Evolutionary conservation across 2,113 vertebrate genomes (phyloP).

Genomic region (Colaptes auratus): DNA sequence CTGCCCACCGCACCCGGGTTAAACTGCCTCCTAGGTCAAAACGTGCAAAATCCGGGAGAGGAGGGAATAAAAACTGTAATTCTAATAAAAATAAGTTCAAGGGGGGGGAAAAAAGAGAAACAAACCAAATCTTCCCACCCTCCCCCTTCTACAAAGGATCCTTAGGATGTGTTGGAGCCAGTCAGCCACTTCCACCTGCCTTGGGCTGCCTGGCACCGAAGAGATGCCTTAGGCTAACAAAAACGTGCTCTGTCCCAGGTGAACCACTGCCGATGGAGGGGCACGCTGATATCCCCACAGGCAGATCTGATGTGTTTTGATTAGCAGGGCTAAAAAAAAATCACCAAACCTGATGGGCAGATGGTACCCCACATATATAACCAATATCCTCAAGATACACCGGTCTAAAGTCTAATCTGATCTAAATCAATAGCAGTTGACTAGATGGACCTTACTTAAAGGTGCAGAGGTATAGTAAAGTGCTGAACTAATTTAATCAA

Average conservation of each 20-base stretch:
- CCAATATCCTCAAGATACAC: conserved; percentile 22
- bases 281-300: neutral
- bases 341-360: neutral
- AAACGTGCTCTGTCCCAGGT: fast-evolving
- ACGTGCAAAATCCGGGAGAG: conserved; percentile 4
- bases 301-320: neutral
- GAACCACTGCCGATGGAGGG: neutral
- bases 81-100: neutral
- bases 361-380: neutral
- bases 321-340: neutral
- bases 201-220: neutral
- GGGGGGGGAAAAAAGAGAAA: neutral
- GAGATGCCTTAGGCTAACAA: neutral
- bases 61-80: neutral
- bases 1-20: neutral
- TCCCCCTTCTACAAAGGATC: neutral
- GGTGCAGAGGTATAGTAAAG: neutral
- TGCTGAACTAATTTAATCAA: neutral
- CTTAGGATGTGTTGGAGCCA: neutral
- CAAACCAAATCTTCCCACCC: neutral
- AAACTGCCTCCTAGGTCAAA: conserved; percentile 24
- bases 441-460: neutral
- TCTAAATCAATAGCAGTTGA: neutral
- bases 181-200: neutral
- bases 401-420: neutral